Conservation (phyloP, 1,140 invertebrate genomes). For the Matsumurasca onukii region DNA sequence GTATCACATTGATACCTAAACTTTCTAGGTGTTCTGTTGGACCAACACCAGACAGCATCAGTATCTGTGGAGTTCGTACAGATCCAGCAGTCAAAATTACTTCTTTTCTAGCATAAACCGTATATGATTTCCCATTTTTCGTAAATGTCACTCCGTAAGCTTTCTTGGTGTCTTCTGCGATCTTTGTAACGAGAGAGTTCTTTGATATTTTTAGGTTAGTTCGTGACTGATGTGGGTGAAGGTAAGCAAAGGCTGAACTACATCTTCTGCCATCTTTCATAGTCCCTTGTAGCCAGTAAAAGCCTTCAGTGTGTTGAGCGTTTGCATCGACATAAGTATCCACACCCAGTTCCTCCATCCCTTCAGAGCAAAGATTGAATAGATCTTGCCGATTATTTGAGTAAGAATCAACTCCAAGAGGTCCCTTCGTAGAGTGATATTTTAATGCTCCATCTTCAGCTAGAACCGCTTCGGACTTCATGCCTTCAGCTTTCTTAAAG, state of each 20-base stretch:
- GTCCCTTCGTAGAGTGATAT: constrained; percentile 73
- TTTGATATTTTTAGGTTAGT: constrained; percentile 66
- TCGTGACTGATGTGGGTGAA: constrained; percentile 61
- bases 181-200: constrained; percentile 61
- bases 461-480: constrained; percentile 73
- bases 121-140: constrained; percentile 55
- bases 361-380: constrained; percentile 58
- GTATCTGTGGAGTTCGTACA: constrained; percentile 74
- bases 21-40: constrained; percentile 69
- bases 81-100: constrained; percentile 71
- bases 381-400: constrained; percentile 50
- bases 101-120: constrained; percentile 67
- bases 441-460: constrained; percentile 52
- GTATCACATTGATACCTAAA: constrained; percentile 66
- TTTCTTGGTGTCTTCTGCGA: constrained; percentile 64
- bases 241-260: constrained; percentile 82
- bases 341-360: constrained; percentile 70
- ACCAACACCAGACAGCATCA: constrained; percentile 86
- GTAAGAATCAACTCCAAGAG: constrained; percentile 68
- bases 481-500: constrained; percentile 86
- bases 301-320: constrained; percentile 76
- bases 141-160: constrained; percentile 72
- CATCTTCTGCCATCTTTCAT: constrained; percentile 82
- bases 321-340: constrained; percentile 82
- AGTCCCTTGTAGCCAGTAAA: constrained; percentile 71